phyloP scores from a whole-genome alignment of 2,888 invertebrate species.

The Hydrotaea cyrtoneurina region DNA sequence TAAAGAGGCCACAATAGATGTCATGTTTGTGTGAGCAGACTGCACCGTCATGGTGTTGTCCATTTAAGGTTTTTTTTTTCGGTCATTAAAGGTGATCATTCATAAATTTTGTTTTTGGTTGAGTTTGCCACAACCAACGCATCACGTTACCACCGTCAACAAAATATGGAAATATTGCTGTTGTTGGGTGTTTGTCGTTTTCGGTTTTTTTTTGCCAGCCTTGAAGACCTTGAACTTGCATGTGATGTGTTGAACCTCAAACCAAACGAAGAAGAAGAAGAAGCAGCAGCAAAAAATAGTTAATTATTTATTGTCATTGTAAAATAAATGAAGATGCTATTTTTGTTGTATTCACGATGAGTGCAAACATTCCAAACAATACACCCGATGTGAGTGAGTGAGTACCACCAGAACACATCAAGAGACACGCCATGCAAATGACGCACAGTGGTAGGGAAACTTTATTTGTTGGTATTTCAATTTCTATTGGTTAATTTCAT shows the following conservation, averaged over 20 bases:
- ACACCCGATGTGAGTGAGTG: neutral
- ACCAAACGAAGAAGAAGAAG: neutral
- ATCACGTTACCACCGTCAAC: neutral
- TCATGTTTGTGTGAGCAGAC: neutral
- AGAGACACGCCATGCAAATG: conserved; percentile 3
- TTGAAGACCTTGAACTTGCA: conserved; percentile 64
- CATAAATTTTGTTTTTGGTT: conserved; percentile 14
- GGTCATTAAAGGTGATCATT: conserved; percentile 22
- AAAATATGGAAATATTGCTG: conserved; percentile 6
- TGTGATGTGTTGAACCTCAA: conserved; percentile 34
- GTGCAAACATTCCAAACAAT: conserved; percentile 32
- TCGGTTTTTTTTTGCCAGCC: conserved; percentile 2
- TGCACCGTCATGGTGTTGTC: neutral
- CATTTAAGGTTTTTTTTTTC: neutral
- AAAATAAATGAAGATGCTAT: conserved; percentile 37
- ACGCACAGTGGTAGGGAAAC: neutral
- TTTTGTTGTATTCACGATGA: neutral
- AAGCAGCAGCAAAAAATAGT: conserved; percentile 6
- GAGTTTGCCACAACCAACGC: conserved; percentile 5
- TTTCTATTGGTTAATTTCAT: too few species aligned
- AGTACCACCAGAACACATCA: neutral
- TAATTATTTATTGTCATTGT: conserved; percentile 49
- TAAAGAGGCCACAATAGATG: neutral
- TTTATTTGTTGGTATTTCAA: too few species aligned
- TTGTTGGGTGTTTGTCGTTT: too few species aligned